Evolutionary conservation across 2,797 vertebrate genomes (phyloP), one percentile per base, ranked within the genome.

Genomic region (Muscicapa striata): DNA sequence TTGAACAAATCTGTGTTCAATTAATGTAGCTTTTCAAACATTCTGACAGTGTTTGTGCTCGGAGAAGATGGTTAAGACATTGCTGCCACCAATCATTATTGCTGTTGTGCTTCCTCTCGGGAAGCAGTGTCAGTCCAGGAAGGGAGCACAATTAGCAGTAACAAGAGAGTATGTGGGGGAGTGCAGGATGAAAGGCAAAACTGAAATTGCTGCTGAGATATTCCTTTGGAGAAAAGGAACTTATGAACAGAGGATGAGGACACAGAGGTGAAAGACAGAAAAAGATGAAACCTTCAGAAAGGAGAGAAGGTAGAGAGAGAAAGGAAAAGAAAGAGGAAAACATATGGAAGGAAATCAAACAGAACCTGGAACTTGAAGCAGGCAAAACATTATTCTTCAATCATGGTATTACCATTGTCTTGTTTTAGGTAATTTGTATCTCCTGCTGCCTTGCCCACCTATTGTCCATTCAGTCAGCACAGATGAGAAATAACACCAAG

Each of bases 1-100:
- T 87, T 94, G 96, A 96, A 94, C 93, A 90, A 95, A 97, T 96
- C 95, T 91, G 78, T 96, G 95, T 96, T 96, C 95, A 97, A 94
- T 95, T 94, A 96, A 96, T 93, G 94, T 90, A 93, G 94, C 95
- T 96, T 95, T 95, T 96, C 95, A 96, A 96, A 96, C 88, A 95
- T 49, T 64, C 87, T 96, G 95, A 96, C 96, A 96, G 94, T 92
- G 87, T 94, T 96, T 96, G 89, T 79, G 89, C 93, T 93, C 89
- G 84, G 90, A 94, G 87, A 94, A 94, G 95, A 88, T 91, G 94
- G 96, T 96, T 94, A 93, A 96, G 95, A 94, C 95, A 90, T 88
- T 67, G 91, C 91, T 96, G 96, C 95, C 95, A 96, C 95, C 95
- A 89, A 89, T 96, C 95, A 95, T 95, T 96, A 95, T 12, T 0